Evolutionary conservation across 2,888 invertebrate genomes (phyloP).

Genomic region (Brenthis ino): DNA sequence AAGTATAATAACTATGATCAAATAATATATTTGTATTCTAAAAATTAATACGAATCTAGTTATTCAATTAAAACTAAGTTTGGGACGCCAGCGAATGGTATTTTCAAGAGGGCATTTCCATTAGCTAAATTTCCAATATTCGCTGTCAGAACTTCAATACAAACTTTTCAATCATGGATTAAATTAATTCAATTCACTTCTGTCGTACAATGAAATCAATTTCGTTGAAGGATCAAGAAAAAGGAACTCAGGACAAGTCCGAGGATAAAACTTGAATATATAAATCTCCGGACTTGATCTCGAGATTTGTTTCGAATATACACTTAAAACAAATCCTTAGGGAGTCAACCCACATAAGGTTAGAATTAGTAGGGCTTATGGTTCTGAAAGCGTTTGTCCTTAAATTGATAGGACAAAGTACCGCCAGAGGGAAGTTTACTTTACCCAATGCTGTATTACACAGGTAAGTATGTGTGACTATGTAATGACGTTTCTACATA

Average conservation of each 20-base stretch:
- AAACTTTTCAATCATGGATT: conserved; percentile 62
- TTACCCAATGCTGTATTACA: not conserved
- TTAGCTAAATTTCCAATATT: conserved; percentile 34
- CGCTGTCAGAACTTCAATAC: conserved; percentile 39
- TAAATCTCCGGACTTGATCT: conserved; percentile 25
- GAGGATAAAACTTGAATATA: conserved; percentile 26
- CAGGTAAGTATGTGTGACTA: not conserved
- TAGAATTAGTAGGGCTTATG: conserved; percentile 54
- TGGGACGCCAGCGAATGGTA: not conserved
- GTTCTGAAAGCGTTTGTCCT: conserved; percentile 21
- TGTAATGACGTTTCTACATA: not conserved
- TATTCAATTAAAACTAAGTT: conserved; percentile 1
- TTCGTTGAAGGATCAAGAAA: conserved; percentile 51
- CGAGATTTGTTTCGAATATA: conserved; percentile 37
- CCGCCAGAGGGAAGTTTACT: conserved; percentile 4
- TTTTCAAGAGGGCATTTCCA: conserved; percentile 1
- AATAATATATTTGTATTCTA: not conserved
- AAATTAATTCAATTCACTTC: conserved; percentile 66
- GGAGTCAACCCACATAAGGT: conserved; percentile 52
- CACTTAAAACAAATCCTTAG: conserved; percentile 51
- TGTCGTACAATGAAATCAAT: conserved; percentile 59
- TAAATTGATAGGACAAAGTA: conserved; percentile 22
- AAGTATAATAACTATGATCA: not conserved
- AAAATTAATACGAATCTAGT: not conserved
- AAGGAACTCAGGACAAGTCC: conserved; percentile 48